These are phyloP conservation scores for Rhinopithecus roxellana DNA, from an alignment of 2,113 vertebrate species.

Conservation along the genomic window DNA sequence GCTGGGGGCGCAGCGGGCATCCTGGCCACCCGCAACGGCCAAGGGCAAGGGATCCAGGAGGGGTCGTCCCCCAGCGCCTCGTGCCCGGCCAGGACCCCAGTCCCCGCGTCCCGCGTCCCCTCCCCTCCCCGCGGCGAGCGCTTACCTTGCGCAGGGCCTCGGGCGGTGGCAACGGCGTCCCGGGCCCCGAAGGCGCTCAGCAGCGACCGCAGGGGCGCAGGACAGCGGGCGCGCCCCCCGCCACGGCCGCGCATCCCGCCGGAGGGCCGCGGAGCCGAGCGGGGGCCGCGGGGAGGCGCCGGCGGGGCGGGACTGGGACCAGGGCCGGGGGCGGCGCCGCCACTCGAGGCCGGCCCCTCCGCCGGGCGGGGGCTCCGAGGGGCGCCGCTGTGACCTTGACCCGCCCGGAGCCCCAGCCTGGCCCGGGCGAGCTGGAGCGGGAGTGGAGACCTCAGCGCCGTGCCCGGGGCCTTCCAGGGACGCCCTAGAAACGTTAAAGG, in stretches of 20 bases:
- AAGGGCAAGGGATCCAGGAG: not conserved
- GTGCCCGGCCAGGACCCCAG: not conserved
- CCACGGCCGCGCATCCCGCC: constrained; percentile 63
- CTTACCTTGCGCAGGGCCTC: constrained; percentile 68
- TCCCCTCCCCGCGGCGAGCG: not conserved
- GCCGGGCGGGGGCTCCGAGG: not conserved
- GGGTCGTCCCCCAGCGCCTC: not conserved
- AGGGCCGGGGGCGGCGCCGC: constrained; percentile 43
- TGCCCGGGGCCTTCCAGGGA: not conserved
- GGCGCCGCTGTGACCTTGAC: constrained; percentile 34
- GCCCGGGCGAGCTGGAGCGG: not conserved
- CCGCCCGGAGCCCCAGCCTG: not conserved
- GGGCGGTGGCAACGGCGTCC: not conserved
- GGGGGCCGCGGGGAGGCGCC: not conserved
- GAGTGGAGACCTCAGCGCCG: not conserved
- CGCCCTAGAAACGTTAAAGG: not conserved
- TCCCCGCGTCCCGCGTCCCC: not conserved
- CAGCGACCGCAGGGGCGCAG: constrained; percentile 56
- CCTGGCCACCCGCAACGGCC: not conserved
- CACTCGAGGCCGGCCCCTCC: not conserved
- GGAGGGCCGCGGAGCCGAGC: not conserved
- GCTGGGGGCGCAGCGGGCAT: not conserved
- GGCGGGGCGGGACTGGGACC: too few relatives aligned
- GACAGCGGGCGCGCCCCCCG: constrained; percentile 58
- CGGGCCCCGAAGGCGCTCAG: constrained; percentile 58